Conservation (phyloP, 1,140 invertebrate species). For the Tetranychus cinnabarinus region DNA sequence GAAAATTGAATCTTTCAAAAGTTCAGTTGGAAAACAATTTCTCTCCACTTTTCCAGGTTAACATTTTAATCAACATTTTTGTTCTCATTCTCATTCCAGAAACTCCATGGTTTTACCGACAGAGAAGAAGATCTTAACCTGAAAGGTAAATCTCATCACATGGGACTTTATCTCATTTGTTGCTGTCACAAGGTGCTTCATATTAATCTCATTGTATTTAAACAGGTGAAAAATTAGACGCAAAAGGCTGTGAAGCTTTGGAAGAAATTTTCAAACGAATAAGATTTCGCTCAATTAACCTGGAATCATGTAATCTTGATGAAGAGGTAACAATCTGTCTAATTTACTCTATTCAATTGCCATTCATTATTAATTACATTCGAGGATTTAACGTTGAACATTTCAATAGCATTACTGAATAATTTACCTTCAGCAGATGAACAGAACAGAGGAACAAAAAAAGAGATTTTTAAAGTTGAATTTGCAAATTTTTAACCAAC, state of each 20-base stretch:
- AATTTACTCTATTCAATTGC: conserved; percentile 1
- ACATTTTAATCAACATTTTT: too few species aligned
- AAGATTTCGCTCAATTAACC: conserved; percentile 39
- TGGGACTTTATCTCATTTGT: conserved; percentile 24
- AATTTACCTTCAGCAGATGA: too few species aligned
- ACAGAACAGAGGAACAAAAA: background rate
- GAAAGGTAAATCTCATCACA: conserved; percentile 10
- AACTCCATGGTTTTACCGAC: conserved; percentile 11
- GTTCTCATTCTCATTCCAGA: background rate
- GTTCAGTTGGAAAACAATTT: too few species aligned
- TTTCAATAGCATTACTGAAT: background rate
- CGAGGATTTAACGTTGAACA: background rate
- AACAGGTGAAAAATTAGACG: conserved; percentile 23
- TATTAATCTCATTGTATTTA: background rate
- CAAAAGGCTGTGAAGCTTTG: conserved; percentile 37
- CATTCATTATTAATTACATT: background rate
- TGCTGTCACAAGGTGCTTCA: conserved; percentile 21
- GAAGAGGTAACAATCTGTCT: conserved; percentile 31
- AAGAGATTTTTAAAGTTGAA: too few species aligned
- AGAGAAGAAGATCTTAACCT: conserved; percentile 9
- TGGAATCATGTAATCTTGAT: conserved; percentile 38
- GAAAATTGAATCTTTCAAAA: too few species aligned
- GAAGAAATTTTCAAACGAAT: conserved; percentile 50
- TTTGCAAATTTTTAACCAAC: too few species aligned
- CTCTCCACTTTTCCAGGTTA: too few species aligned